Conservation (phyloP, 2,113 vertebrate species). For the Ondatra zibethicus region DNA sequence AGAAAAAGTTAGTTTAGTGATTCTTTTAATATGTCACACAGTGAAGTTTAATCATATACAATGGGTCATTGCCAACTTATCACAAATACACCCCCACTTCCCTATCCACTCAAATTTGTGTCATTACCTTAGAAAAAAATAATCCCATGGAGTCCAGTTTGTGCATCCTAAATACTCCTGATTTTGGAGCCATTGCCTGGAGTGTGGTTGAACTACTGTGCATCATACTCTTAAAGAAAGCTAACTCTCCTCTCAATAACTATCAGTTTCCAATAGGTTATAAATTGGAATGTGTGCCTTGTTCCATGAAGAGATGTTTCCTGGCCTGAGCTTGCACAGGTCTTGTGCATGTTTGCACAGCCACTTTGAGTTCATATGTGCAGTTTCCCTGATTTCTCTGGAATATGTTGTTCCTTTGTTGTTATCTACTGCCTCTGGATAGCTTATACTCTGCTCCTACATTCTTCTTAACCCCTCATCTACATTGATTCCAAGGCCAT, state of each 20-base stretch:
- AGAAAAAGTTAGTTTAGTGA: neutral
- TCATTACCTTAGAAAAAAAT: neutral
- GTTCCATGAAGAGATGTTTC: neutral
- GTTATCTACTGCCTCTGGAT: neutral
- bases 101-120: neutral
- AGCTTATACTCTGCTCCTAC: neutral
- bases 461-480: neutral
- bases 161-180: neutral
- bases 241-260: neutral
- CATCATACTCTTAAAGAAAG: neutral
- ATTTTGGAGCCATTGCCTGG: neutral
- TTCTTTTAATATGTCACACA: neutral
- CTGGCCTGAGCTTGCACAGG: neutral
- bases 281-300: neutral
- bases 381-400: neutral
- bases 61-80: neutral
- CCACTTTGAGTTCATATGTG: neutral
- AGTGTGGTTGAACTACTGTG: neutral
- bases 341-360: neutral
- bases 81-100: rapidly evolving
- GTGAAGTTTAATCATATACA: neutral
- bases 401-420: neutral
- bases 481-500: neutral
- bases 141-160: neutral
- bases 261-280: neutral